A percentile compares a stretch with the other conserved stretches of the same genome.
These are phyloP conservation scores for Halcyon senegalensis DNA, from an alignment of 2,113 vertebrate species.

Conservation along the genomic window DNA sequence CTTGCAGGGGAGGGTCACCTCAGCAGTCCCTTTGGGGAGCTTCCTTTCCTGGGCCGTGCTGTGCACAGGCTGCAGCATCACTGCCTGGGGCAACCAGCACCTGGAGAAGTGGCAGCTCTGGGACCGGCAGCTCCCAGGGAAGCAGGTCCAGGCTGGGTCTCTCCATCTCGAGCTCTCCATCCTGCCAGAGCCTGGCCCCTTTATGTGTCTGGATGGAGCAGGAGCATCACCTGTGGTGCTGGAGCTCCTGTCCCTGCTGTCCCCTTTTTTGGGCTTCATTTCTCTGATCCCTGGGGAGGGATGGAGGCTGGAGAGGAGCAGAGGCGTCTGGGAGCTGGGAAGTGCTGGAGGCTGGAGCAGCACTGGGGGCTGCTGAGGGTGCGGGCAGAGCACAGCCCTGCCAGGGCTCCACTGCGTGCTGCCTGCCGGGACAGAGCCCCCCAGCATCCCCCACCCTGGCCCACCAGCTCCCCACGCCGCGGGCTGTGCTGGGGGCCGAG, in stretches of 20 bases:
- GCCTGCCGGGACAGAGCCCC: not conserved
- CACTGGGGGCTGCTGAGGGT: not conserved
- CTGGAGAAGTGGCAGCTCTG: not conserved
- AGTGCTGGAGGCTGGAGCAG: not conserved
- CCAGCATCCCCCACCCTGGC: accelerated
- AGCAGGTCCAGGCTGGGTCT: not conserved
- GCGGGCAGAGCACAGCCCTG: not conserved
- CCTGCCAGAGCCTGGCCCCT: not conserved
- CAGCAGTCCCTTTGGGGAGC: accelerated
- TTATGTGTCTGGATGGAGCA: not conserved
- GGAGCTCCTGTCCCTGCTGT: not conserved
- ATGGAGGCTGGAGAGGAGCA: not conserved
- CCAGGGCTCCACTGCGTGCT: not conserved
- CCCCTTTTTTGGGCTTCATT: not conserved
- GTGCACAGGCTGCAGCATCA: accelerated
- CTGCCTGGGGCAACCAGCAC: accelerated
- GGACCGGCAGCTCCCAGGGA: accelerated
- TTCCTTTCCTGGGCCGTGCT: accelerated
- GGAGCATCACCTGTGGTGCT: not conserved
- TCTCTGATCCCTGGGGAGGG: not conserved
- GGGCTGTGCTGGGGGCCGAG: not conserved
- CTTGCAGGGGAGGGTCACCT: not conserved
- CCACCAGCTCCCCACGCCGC: accelerated
- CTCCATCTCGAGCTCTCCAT: not conserved
- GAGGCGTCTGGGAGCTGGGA: not conserved